Conservation (phyloP, 2,888 invertebrate species). For the Amblyjoppa proteus region DNA sequence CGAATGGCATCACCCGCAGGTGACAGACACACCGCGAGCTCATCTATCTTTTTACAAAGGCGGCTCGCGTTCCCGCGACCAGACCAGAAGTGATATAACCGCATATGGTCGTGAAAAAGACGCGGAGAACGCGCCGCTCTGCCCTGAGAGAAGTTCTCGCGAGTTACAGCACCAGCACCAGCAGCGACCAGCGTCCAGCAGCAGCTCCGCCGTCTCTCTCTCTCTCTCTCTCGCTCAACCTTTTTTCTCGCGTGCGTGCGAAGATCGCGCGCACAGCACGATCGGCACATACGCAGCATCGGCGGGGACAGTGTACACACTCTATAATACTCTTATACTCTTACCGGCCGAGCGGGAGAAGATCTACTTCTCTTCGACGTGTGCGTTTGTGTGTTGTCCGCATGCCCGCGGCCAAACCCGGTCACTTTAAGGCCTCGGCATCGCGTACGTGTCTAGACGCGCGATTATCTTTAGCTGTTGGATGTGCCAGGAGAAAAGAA, state of each 20-base stretch:
- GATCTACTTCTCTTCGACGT: conserved; percentile 3
- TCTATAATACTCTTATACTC: conserved; percentile 22
- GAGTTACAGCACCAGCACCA: conserved; percentile 7
- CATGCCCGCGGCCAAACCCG: conserved; percentile 49
- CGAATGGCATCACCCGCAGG: conserved; percentile 45
- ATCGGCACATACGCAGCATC: conserved; percentile 16
- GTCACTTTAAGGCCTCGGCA: conserved; percentile 47
- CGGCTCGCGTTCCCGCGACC: conserved; percentile 24
- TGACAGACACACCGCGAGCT: conserved; percentile 45
- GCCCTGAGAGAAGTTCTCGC: conserved; percentile 32
- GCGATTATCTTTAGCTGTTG: conserved; percentile 47
- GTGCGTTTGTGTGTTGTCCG: conserved; percentile 22
- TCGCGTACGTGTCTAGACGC: conserved; percentile 51
- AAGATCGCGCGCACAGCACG: conserved; percentile 27
- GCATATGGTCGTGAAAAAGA: conserved; percentile 57
- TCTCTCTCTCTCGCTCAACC: conserved; percentile 38
- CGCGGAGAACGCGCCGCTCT: conserved; percentile 24
- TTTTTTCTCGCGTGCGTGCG: conserved; percentile 39
- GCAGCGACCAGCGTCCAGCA: background rate
- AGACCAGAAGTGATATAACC: conserved; percentile 40
- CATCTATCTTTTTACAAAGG: conserved; percentile 49
- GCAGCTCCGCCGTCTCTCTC: conserved; percentile 33
- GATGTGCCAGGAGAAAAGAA: background rate
- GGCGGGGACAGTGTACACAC: conserved; percentile 9
- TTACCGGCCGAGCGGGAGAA: conserved; percentile 1